Percentiles rank a stretch among this genome's conserved stretches.
Conservation (phyloP, 2,797 vertebrate species). For the Catamblyrhynchus diadema region DNA sequence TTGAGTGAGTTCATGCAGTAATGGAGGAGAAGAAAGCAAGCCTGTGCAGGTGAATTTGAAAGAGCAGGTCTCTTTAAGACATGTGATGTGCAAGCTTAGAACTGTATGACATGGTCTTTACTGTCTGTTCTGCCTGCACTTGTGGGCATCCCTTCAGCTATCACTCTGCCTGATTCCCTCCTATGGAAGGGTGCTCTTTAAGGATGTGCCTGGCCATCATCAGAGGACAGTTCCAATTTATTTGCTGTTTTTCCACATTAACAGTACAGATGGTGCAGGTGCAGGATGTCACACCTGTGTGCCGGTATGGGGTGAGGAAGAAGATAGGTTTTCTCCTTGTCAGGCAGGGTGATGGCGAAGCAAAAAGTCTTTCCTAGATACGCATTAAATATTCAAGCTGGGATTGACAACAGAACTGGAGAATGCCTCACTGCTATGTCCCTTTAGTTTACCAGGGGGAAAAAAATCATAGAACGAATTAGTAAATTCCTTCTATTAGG, state of each 20-base stretch:
- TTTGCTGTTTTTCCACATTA: not conserved
- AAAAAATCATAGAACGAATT: not conserved
- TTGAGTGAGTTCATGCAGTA: not conserved
- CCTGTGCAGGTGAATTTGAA: not conserved
- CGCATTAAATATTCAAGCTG: not conserved
- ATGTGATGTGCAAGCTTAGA: not conserved
- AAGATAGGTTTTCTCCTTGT: not conserved
- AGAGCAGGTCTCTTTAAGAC: not conserved
- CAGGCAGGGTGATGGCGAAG: not conserved
- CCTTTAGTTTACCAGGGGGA: rapidly evolving
- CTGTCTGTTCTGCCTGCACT: not conserved
- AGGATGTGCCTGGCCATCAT: not conserved
- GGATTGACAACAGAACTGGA: not conserved
- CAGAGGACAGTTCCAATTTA: not conserved
- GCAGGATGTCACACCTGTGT: not conserved
- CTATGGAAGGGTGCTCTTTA: not conserved
- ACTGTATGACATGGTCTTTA: not conserved
- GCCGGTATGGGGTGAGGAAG: not conserved
- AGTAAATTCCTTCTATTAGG: not conserved
- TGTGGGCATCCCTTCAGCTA: not conserved
- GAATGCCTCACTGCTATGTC: not conserved
- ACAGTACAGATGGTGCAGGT: not conserved
- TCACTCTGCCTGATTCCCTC: not conserved
- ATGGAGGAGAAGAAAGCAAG: not conserved
- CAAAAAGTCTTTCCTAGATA: not conserved